Base-by-base conservation (phyloP, 2,888 invertebrate species). In the Torymus texanus region DNA sequence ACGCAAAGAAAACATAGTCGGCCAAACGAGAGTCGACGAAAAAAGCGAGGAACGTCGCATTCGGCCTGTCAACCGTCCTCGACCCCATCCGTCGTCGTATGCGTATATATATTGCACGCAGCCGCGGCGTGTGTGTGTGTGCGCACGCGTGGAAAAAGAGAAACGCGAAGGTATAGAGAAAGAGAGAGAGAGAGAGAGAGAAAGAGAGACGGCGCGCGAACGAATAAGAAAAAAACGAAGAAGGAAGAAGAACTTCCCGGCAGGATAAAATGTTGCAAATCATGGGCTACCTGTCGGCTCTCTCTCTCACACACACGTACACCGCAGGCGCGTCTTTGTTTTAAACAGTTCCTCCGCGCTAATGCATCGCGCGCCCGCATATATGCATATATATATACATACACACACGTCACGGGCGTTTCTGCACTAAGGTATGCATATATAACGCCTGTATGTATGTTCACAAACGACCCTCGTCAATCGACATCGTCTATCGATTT, bases 211-310 rank as follows among this genome's bases (percentile, higher is more conserved):
- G 16, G 50, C 50, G 56, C 53, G 56, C 53, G 18, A 70, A 50
- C 13, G 16, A 66, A 29, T 41, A 8, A 41, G 29, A 53, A 66
- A 67, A 77, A 41, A 59, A 11, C 8, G 71, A 59, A 3, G 67
- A 29, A 29, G 65, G 51, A 55, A 74, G 62, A 62, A n/a, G 41
- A 55, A 70, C 67, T 72, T 66, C 59, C 66, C 66, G 66, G 29
- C 79, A 77, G 86, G 88, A 88, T 88, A 88, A 88, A 88, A 89
- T 89, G 82, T 87, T 89, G 90, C 90, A 89, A 88, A 89, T 90
- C 90, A 90, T 87, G 86, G 88, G 85, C 88, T 89, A 90, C 89
- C 89, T 89, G 89, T 87, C 84, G 82, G 72, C 55, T 12, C 13
- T 18, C 70, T 70, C 41, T 2, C 41, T 29, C 29, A 8, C 41